phyloP scores from a whole-genome alignment of 2,888 invertebrate species.

The Drosophila setosimentum region DNA sequence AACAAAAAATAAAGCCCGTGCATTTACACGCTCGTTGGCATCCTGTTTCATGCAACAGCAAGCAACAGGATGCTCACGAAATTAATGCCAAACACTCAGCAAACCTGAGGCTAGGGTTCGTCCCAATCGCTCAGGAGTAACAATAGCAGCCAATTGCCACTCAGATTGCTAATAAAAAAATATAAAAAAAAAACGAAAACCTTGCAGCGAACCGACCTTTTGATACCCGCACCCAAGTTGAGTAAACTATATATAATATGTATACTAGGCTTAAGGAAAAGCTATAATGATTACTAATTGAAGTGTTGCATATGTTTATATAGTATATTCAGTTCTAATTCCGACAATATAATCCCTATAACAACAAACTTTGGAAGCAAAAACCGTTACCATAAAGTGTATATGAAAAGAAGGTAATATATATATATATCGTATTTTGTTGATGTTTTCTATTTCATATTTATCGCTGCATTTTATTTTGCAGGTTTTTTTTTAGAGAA shows the following conservation, averaged over 20 bases:
- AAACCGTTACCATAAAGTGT: no score
- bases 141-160: slow-evolving; percentile 42
- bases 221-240: slow-evolving; percentile 22
- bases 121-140: slow-evolving; percentile 32
- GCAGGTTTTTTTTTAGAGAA: neutral
- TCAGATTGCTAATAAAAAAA: slow-evolving; percentile 47
- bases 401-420: no score
- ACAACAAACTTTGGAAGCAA: no score
- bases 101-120: slow-evolving; percentile 42
- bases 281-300: neutral
- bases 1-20: slow-evolving; percentile 40
- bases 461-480: neutral
- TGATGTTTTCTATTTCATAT: neutral
- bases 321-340: neutral
- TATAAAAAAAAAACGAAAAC: slow-evolving; percentile 17
- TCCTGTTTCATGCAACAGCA: slow-evolving; percentile 82
- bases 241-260: neutral
- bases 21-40: slow-evolving; percentile 81
- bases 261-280: neutral
- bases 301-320: neutral
- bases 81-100: slow-evolving; percentile 59
- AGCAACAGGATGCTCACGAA: slow-evolving; percentile 81
- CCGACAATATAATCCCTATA: neutral
- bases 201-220: neutral
- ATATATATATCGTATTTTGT: neutral